Conservation (phyloP, 2,888 invertebrate species). For the Sacculina carcini region DNA sequence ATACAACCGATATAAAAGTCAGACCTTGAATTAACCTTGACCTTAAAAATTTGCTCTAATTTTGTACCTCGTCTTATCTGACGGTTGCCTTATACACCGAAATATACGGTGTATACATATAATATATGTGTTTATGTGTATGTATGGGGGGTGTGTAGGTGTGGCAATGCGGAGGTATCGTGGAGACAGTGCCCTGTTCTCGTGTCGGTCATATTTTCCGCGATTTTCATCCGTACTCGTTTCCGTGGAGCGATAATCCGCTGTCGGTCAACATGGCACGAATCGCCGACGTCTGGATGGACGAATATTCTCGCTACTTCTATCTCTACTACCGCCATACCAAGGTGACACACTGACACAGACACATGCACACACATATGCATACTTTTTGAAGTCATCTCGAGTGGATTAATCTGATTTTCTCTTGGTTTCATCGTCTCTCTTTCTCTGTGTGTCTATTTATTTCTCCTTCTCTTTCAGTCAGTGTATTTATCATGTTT, state of each 20-base stretch:
- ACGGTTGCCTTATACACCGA: too few relatives aligned
- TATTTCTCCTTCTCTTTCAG: too few relatives aligned
- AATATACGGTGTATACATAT: too few relatives aligned
- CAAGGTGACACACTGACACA: neutral
- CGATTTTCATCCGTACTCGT: neutral
- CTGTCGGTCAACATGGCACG: constrained; percentile 2
- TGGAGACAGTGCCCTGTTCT: neutral
- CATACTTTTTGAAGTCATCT: too few relatives aligned
- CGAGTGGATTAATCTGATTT: too few relatives aligned
- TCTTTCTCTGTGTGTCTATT: neutral
- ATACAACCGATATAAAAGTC: too few relatives aligned
- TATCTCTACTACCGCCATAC: neutral
- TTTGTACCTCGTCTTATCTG: too few relatives aligned
- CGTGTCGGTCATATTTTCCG: neutral
- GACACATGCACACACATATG: too few relatives aligned
- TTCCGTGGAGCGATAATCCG: neutral
- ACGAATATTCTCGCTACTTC: constrained; percentile 4
- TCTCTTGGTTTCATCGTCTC: neutral
- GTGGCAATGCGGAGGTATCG: neutral
- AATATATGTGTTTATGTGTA: too few relatives aligned
- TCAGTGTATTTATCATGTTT: neutral
- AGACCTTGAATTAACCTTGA: too few relatives aligned
- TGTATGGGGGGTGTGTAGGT: neutral
- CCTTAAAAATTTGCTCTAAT: too few relatives aligned
- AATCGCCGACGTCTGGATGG: constrained; percentile 5